These are phyloP conservation scores for Micoletzkya japonica DNA, from an alignment of 2,888 invertebrate genomes.

Conservation along the genomic window DNA sequence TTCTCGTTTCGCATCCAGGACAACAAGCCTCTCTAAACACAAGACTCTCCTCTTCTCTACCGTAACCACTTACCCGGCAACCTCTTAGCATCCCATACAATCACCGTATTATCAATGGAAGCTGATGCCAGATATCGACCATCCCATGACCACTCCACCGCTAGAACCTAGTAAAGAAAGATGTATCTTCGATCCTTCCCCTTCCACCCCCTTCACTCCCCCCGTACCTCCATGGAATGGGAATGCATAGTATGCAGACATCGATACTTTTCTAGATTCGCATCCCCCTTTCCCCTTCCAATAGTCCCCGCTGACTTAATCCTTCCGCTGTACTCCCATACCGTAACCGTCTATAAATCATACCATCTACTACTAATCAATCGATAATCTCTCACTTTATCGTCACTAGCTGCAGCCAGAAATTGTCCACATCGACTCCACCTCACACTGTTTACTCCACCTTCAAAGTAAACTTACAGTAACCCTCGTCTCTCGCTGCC, in stretches of 20 bases:
- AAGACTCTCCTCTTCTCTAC: neutral
- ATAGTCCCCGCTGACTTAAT: conserved; percentile 44
- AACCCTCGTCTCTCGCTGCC: neutral
- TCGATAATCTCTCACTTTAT: conserved; percentile 25
- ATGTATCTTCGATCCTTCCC: neutral
- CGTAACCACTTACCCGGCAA: conserved; percentile 71
- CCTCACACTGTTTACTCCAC: conserved; percentile 52
- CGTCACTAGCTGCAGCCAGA: conserved; percentile 43
- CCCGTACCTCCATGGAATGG: conserved; percentile 70
- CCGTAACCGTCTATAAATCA: conserved; percentile 9
- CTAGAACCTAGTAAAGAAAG: conserved; percentile 77
- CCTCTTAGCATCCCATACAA: conserved; percentile 92
- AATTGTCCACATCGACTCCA: conserved; percentile 47
- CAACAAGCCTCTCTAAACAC: conserved; percentile 11
- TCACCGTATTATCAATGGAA: conserved; percentile 94
- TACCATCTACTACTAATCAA: neutral
- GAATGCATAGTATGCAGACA: conserved; percentile 78
- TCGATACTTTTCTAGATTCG: conserved; percentile 88
- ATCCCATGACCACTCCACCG: conserved; percentile 92
- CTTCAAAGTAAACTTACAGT: conserved; percentile 30
- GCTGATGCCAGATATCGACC: conserved; percentile 93
- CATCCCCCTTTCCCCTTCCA: conserved; percentile 57
- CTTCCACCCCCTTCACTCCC: neutral
- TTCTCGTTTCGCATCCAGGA: conserved; percentile 16
- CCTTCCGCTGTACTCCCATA: conserved; percentile 33